phyloP scores from a whole-genome alignment of 2,113 vertebrate genomes.

The Patagioenas fasciata region DNA sequence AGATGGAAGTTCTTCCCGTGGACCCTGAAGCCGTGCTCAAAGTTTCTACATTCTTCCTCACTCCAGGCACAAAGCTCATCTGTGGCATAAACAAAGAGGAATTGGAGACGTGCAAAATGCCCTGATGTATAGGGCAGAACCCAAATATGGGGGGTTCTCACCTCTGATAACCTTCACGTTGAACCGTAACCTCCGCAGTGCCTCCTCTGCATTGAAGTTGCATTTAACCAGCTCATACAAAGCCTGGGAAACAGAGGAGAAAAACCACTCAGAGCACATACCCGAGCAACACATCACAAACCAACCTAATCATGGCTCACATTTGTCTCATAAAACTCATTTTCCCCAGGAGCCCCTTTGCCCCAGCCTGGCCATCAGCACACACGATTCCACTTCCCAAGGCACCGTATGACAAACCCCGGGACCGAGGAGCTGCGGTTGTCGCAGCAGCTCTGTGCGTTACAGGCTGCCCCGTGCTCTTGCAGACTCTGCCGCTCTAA shows the following conservation, averaged over 20 bases:
- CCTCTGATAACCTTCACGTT: conserved; percentile 94
- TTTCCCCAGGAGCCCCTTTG: not conserved
- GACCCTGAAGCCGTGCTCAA: conserved; percentile 93
- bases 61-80: conserved; percentile 94
- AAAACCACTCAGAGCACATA: not conserved
- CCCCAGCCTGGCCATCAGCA: not conserved
- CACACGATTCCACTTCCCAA: not conserved
- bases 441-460: not conserved
- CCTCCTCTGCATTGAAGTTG: conserved; percentile 91
- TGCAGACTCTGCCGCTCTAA: not conserved
- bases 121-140: not conserved
- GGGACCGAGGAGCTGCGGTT: not conserved
- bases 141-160: conserved; percentile 46
- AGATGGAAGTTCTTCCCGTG: conserved; percentile 97
- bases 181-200: conserved; percentile 86
- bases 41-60: conserved; percentile 91
- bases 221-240: conserved; percentile 95
- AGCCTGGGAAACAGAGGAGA: conserved; percentile 74
- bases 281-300: not conserved
- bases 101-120: not conserved
- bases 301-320: not conserved
- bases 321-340: not conserved
- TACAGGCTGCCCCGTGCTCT: not conserved
- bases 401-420: not conserved
- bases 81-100: conserved; percentile 32